phyloP scores from a whole-genome alignment of 2,113 vertebrate genomes.

The Potamarius usumacintae region DNA sequence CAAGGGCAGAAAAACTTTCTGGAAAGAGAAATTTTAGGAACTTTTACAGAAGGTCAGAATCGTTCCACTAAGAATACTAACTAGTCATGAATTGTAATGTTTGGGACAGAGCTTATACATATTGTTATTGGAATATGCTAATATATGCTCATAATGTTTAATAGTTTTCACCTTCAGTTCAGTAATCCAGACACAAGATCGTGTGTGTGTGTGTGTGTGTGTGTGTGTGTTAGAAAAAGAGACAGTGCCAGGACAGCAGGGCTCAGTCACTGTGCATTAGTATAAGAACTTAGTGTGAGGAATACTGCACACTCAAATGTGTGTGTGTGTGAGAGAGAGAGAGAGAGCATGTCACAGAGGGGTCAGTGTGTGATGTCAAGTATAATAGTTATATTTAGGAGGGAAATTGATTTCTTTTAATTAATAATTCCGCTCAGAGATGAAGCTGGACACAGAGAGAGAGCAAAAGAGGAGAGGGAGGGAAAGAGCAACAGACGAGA shows the following conservation, averaged over 20 bases:
- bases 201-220: slow-evolving; percentile 43
- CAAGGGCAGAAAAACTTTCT: neutral
- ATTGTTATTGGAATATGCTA: slow-evolving; percentile 1
- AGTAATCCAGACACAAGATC: neutral
- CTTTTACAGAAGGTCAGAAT: neutral
- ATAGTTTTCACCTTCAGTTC: neutral
- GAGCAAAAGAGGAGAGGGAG: slow-evolving; percentile 1
- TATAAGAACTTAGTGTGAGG: neutral
- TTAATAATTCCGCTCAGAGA: slow-evolving; percentile 59
- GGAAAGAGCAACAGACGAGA: neutral
- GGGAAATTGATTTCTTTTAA: slow-evolving; percentile 60
- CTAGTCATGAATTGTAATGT: neutral
- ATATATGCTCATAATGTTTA: slow-evolving; percentile 2
- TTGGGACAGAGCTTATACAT: neutral
- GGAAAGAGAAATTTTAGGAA: neutral
- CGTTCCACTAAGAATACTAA: neutral
- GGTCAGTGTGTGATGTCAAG: slow-evolving; percentile 18
- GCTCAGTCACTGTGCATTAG: slow-evolving; percentile 14
- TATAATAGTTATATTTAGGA: slow-evolving; percentile 57
- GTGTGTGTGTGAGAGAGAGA: slow-evolving; percentile 17
- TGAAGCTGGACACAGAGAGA: neutral
- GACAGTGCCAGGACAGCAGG: slow-evolving; percentile 15
- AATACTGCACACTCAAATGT: neutral
- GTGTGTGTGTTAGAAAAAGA: slow-evolving; percentile 38
- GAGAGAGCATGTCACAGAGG: neutral